Evolutionary conservation across 2,888 invertebrate genomes (phyloP).

Genomic region (Laspeyria flexula): DNA sequence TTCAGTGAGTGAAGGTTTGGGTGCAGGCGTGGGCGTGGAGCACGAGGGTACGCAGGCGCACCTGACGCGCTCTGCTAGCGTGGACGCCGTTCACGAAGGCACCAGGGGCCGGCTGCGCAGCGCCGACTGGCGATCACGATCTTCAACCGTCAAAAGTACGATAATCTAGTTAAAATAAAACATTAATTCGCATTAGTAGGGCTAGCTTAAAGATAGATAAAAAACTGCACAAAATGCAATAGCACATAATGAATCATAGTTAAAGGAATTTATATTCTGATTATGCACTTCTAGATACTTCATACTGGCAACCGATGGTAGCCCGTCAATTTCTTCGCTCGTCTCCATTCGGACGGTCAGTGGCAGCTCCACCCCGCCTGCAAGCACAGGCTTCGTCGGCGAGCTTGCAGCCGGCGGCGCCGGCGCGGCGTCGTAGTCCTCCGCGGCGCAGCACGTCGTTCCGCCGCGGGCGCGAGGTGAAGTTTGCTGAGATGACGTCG

Average conservation of each 20-base stretch:
- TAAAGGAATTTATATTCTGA: too few species aligned
- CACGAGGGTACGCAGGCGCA: constrained; percentile 72
- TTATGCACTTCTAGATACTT: constrained; percentile 66
- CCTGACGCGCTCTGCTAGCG: constrained; percentile 90
- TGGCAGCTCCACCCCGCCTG: constrained; percentile 62
- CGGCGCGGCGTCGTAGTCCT: constrained; percentile 64
- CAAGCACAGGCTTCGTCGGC: constrained; percentile 78
- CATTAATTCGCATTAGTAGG: too few species aligned
- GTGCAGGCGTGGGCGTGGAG: constrained; percentile 79
- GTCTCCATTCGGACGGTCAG: constrained; percentile 86
- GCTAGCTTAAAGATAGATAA: too few species aligned
- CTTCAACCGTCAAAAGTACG: constrained; percentile 64
- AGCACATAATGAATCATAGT: too few species aligned
- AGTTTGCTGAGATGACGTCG: constrained; percentile 76
- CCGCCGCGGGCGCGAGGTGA: constrained; percentile 82
- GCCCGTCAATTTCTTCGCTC: constrained; percentile 90
- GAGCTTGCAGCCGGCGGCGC: constrained; percentile 72
- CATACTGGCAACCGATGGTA: constrained; percentile 89
- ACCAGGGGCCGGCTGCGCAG: constrained; percentile 91
- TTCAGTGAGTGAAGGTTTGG: constrained; percentile 91
- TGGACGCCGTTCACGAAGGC: constrained; percentile 92
- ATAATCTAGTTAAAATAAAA: background rate
- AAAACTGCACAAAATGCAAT: too few species aligned
- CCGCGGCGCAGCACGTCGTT: constrained; percentile 78
- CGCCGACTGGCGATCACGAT: constrained; percentile 84